phyloP scores from a whole-genome alignment of 2,888 invertebrate species.

The Trachelus iudaicus region DNA sequence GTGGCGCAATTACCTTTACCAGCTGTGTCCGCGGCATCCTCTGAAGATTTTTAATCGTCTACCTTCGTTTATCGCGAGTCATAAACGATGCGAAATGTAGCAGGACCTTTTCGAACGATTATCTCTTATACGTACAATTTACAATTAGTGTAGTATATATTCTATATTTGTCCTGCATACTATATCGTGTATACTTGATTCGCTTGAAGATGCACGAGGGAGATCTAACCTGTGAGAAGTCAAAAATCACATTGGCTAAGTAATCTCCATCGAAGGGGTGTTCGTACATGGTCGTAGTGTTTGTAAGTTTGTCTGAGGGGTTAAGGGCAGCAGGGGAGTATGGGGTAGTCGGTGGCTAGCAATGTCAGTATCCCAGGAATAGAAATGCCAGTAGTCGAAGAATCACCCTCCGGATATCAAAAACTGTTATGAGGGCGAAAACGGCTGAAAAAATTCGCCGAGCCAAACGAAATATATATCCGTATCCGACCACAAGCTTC shows the following conservation, averaged over 20 bases:
- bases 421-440: slow-evolving; percentile 46
- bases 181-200: neutral
- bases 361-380: neutral
- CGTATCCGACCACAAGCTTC: slow-evolving; percentile 70
- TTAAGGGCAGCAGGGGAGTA: neutral
- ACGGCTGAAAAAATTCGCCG: slow-evolving; percentile 51
- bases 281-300: neutral
- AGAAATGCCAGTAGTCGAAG: neutral
- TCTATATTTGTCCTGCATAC: neutral
- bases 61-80: slow-evolving; percentile 45
- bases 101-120: neutral
- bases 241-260: neutral
- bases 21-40: slow-evolving; percentile 56
- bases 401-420: slow-evolving; percentile 61
- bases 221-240: neutral
- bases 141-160: neutral
- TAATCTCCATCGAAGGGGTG: neutral
- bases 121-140: neutral
- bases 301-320: neutral
- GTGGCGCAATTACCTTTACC: slow-evolving; percentile 62
- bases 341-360: neutral
- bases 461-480: slow-evolving; percentile 68
- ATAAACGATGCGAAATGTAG: slow-evolving; percentile 10
- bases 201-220: neutral
- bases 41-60: slow-evolving; percentile 57